Evolutionary conservation across 1,140 invertebrate species (phyloP), one percentile per base, ranked within the genome.

Genomic region (Diorhabda sublineata): DNA sequence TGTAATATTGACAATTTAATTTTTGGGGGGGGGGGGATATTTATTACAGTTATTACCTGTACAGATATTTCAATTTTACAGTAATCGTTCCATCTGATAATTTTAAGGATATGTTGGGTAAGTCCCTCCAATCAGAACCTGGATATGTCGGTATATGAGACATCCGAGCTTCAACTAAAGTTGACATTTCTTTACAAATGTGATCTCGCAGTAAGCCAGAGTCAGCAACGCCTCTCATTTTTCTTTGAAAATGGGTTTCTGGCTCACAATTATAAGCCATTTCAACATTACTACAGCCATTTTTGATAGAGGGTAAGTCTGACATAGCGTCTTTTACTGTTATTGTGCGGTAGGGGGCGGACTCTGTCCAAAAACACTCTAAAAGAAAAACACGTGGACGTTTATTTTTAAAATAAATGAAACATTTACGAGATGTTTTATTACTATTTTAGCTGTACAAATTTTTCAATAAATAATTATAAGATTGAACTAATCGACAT

Each of bases 111-210:
- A 92, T 87, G 77, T 96, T 96, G 0, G 94, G 94, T 5, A 96
- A 82, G 82, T 95, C 92, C 67, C 93, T 84, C 94, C 94, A 96
- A 79, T 96, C 93, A 4, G 92, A 90, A 7, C 92, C 93, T 8
- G 87, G 87, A 8, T 83, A 84, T 2, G 86, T 87, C 26, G 94
- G 94, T 42, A 95, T 90, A 70, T 92, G 83, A 52, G 84, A 82
- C 74, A 96, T 94, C 61, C 94, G 84, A 3, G 91, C 91, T 77
- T 90, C 89, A 3, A 94, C 90, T 9, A 95, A 79, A 2, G 90
- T 85, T 56, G 88, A 88, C 91, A 95, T 93, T 70, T 93, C 90
- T 80, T 95, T 95, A 76, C 92, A 95, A 70, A 94, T 89, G 74
- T 96, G 93, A 81, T 95, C 93, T 26, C 58, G 62, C 8, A 73